These are phyloP conservation scores for Exaiptasia diaphana DNA, from an alignment of 64 coral and sea anemone species.

Conservation along the genomic window DNA sequence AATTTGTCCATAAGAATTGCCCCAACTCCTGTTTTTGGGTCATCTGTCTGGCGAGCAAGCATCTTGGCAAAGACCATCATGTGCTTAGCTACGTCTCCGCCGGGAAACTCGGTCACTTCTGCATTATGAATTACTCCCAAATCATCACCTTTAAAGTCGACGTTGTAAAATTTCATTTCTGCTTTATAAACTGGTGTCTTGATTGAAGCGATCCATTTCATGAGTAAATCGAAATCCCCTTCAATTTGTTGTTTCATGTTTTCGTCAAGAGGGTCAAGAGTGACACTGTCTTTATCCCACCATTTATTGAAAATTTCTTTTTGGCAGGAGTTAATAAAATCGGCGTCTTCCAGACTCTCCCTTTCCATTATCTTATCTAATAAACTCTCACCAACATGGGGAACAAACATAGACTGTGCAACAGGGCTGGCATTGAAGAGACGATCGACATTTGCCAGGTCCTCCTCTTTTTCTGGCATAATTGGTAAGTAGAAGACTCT, in stretches of 20 bases:
- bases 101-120: background rate
- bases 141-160: background rate
- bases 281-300: too few species aligned
- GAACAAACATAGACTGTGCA: conserved; percentile 34
- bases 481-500: conserved; percentile 61
- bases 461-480: conserved; percentile 44
- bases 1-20: background rate
- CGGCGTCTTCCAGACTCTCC: too few species aligned
- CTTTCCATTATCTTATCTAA: too few species aligned
- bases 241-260: too few species aligned
- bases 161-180: too few species aligned
- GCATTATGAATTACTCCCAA: background rate
- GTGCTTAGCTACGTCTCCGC: background rate
- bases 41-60: conserved; percentile 36
- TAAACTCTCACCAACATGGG: background rate
- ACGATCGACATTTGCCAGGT: background rate
- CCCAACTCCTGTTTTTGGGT: conserved; percentile 41
- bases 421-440: conserved; percentile 39
- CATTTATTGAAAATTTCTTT: too few species aligned
- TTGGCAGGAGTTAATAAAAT: too few species aligned
- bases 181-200: background rate
- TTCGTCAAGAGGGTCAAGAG: too few species aligned
- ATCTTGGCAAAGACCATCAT: conserved; percentile 41
- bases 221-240: conserved; percentile 15
- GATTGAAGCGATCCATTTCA: conserved; percentile 37